Evolutionary conservation across 1,140 invertebrate genomes (phyloP).

Genomic region (Drosophila leontia): DNA sequence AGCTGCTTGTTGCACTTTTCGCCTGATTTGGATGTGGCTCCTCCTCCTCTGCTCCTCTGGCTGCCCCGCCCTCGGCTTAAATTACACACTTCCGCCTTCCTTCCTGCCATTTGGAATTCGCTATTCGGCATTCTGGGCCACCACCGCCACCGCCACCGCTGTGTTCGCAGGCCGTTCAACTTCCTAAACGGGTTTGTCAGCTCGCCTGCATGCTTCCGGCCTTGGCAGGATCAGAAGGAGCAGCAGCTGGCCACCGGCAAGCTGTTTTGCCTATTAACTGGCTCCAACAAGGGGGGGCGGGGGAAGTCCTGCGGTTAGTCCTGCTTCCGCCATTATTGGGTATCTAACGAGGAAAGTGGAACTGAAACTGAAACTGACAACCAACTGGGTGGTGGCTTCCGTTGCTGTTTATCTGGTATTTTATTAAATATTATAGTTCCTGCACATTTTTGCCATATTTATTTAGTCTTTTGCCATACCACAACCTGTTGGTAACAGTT

Average conservation of each 20-base stretch:
- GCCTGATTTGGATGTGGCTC: slow-evolving; percentile 23
- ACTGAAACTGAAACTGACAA: background rate
- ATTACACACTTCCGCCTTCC: slow-evolving; percentile 77
- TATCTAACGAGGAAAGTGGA: slow-evolving; percentile 13
- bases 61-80: slow-evolving; percentile 57
- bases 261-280: slow-evolving; percentile 25
- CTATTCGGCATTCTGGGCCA: slow-evolving; percentile 1
- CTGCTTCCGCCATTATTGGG: slow-evolving; percentile 14
- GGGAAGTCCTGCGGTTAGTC: slow-evolving; percentile 1
- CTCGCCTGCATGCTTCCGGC: slow-evolving; percentile 42
- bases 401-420: background rate
- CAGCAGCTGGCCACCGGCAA: background rate
- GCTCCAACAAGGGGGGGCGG: background rate
- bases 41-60: background rate
- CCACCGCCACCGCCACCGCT: background rate
- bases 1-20: slow-evolving; percentile 74
- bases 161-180: slow-evolving; percentile 30
- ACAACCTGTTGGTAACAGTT: slow-evolving; percentile 35
- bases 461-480: background rate
- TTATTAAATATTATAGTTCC: background rate
- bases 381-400: background rate
- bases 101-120: slow-evolving; percentile 49
- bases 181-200: slow-evolving; percentile 57
- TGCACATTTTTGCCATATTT: background rate
- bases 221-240: background rate